These are phyloP conservation scores for Crypturellus undulatus DNA, from an alignment of 2,113 vertebrate genomes.

Conservation along the genomic window DNA sequence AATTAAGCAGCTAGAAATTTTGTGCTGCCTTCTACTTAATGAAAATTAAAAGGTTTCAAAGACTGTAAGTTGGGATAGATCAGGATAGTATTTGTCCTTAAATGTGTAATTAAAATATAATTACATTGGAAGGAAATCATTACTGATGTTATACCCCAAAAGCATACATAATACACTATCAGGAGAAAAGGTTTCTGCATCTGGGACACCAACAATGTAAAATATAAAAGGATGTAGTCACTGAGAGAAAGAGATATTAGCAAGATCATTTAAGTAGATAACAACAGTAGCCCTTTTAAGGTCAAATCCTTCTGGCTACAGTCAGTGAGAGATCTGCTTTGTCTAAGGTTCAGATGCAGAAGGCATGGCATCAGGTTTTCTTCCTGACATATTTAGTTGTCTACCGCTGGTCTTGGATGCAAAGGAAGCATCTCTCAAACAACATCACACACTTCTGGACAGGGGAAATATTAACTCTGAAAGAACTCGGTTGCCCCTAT, in stretches of 20 bases:
- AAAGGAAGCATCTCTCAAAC: neutral
- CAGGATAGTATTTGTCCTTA: conserved; percentile 54
- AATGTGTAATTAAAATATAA: conserved; percentile 70
- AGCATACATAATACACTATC: conserved; percentile 57
- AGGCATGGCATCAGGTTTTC: neutral
- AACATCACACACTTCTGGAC: neutral
- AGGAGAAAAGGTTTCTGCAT: conserved; percentile 27
- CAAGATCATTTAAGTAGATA: conserved; percentile 13
- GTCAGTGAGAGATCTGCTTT: neutral
- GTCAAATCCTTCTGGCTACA: neutral
- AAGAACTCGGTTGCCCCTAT: neutral
- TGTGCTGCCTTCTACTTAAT: conserved; percentile 27
- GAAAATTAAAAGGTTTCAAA: conserved; percentile 62
- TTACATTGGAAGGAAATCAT: conserved; percentile 58
- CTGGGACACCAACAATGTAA: conserved; percentile 1
- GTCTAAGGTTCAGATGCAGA: neutral
- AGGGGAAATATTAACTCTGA: neutral
- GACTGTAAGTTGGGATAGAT: conserved; percentile 53
- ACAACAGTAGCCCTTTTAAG: neutral
- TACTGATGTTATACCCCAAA: conserved; percentile 59
- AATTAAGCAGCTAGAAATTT: conserved; percentile 52
- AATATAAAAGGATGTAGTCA: conserved; percentile 8
- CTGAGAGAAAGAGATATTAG: conserved; percentile 2
- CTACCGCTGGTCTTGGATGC: fast-evolving
- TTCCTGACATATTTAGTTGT: neutral